Base-by-base conservation (phyloP, 2,888 invertebrate species). In the Mythimna ferrago region DNA sequence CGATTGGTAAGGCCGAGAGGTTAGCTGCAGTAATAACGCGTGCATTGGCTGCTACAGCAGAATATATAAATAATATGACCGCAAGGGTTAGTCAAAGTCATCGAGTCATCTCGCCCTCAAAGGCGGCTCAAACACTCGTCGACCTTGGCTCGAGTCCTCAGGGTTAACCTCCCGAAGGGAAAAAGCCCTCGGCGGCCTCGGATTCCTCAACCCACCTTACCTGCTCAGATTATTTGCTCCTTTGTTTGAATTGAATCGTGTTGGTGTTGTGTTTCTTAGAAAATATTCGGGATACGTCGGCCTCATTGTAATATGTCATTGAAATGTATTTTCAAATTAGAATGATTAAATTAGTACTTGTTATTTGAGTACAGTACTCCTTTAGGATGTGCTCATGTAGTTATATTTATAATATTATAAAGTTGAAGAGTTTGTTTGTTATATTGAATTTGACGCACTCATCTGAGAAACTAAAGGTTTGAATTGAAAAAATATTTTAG, bases 71-170 rank as follows among this genome's bases (percentile, higher is more conserved):
- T 88, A 89, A 89, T 89, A 87, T 87, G 89, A 88, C 88, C 87
- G 89, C 84, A 90, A 92, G 93, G 93, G 91, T 93, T 92, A 90
- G 89, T 90, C 92, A 94, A 94, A 93, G 94, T 93, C 94, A 93
- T 88, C 90, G 91, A 92, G 93, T 92, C 92, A 91, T 92, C 91
- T 92, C 89, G 90, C 90, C 91, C 89, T 90, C 92, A 91, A 92
- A 92, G 92, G 90, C 93, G 90, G 88, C 90, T 90, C 90, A 88
- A 90, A 90, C 91, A 91, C 92, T 87, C 88, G 93, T 90, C 91
- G 93, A 93, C 94, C 94, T 94, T 93, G 92, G 89, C 79, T 82
- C 90, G 89, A 83, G 86, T 88, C 91, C 90, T 92, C 92, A 92
- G 92, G 92, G 92, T 93, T 92, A 93, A 92, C 92, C 90, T 92